A percentile compares a stretch with the other conserved stretches of the same genome.
phyloP scores from a whole-genome alignment of 2,888 invertebrate species.

The Orchesellides sinensis region DNA sequence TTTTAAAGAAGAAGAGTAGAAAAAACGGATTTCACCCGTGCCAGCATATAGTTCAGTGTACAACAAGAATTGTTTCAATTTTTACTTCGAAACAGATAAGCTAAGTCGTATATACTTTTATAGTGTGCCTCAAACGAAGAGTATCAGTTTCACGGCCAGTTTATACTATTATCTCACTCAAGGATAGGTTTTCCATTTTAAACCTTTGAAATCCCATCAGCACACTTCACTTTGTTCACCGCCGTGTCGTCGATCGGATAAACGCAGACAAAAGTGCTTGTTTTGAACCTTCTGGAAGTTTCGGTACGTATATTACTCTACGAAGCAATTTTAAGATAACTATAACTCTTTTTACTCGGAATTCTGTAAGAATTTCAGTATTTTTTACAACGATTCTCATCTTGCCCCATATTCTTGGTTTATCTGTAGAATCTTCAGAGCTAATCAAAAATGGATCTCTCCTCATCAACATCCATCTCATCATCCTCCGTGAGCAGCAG shows the following conservation, averaged over 20 bases:
- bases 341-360: neutral
- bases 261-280: neutral
- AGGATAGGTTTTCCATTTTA: neutral
- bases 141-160: slow-evolving; percentile 37
- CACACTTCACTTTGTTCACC: slow-evolving; percentile 8
- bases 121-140: neutral
- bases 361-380: neutral
- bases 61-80: too few relatives aligned
- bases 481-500: slow-evolving; percentile 52
- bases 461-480: slow-evolving; percentile 29
- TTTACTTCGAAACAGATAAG: neutral
- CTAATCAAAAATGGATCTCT: slow-evolving; percentile 15
- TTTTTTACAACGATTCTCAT: neutral
- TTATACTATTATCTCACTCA: slow-evolving; percentile 7
- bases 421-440: neutral
- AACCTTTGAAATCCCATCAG: slow-evolving; percentile 12
- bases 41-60: neutral
- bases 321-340: too few relatives aligned
- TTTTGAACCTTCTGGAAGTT: neutral
- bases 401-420: slow-evolving; percentile 20
- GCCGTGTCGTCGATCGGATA: neutral
- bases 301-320: neutral
- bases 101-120: neutral
- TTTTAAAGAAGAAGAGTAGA: neutral
- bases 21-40: neutral